These are phyloP conservation scores for Caretta caretta DNA, from an alignment of 2,113 vertebrate species.

Conservation along the genomic window DNA sequence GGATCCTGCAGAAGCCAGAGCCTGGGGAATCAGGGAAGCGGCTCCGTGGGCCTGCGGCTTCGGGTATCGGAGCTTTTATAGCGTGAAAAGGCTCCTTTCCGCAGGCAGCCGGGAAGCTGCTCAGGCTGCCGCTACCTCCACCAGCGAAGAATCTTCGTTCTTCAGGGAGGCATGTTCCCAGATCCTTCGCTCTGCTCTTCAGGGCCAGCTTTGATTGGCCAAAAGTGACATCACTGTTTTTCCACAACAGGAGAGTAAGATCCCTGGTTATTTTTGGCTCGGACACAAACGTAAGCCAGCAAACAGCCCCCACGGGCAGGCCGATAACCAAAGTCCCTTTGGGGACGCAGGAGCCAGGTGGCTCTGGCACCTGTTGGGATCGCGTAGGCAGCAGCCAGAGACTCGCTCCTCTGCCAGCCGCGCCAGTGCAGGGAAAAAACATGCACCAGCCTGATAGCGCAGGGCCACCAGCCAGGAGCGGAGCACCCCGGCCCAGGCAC, in stretches of 20 bases:
- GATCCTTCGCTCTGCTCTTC: constrained; percentile 68
- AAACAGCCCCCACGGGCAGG: constrained; percentile 56
- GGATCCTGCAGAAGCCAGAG: background rate
- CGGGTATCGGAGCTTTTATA: background rate
- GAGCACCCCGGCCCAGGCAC: background rate
- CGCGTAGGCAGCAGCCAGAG: rapidly evolving
- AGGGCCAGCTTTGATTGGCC: constrained; percentile 82
- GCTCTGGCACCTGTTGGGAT: background rate
- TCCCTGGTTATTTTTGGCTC: constrained; percentile 86
- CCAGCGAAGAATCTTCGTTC: background rate
- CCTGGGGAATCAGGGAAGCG: background rate
- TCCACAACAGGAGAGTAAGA: constrained; percentile 81
- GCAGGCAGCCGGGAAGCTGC: background rate
- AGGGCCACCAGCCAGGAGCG: background rate
- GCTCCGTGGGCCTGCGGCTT: background rate
- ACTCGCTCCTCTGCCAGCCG: background rate
- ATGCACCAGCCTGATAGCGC: background rate
- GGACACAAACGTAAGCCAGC: constrained; percentile 74
- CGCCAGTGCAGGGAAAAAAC: background rate
- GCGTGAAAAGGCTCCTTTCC: background rate
- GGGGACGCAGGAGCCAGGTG: background rate
- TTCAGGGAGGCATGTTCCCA: constrained; percentile 64
- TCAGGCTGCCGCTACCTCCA: background rate
- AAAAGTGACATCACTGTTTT: constrained; percentile 85
- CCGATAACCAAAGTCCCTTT: background rate